Conservation (phyloP, 2,797 vertebrate species). For the Octomys mimax region DNA sequence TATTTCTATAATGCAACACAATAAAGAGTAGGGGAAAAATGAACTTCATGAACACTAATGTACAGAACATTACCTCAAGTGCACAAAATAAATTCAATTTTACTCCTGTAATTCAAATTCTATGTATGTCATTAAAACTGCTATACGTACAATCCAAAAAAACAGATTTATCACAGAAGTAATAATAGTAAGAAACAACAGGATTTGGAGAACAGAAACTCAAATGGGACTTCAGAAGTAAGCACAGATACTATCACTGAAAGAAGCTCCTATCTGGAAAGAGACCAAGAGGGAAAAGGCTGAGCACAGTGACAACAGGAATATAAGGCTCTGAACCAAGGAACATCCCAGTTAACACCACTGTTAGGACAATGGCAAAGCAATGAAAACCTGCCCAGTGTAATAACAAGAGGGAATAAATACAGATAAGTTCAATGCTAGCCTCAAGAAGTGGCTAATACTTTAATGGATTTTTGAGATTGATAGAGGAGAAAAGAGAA, state of each 20-base stretch:
- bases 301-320: not conserved
- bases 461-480: not conserved
- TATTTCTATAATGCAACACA: not conserved
- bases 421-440: not conserved
- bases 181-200: not conserved
- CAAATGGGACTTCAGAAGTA: slow-evolving; percentile 17
- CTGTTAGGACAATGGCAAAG: not conserved
- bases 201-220: slow-evolving; percentile 25
- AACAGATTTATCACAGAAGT: slow-evolving; percentile 21
- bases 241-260: not conserved
- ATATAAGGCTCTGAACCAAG: not conserved
- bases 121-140: slow-evolving; percentile 26
- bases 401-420: slow-evolving; percentile 17
- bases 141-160: slow-evolving; percentile 34
- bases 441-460: not conserved
- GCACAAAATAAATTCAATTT: slow-evolving; percentile 32
- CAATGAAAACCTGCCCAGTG: not conserved
- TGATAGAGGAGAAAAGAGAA: not conserved
- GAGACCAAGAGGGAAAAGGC: not conserved
- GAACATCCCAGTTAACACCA: not conserved
- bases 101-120: slow-evolving; percentile 47
- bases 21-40: slow-evolving; percentile 39
- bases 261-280: not conserved
- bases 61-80: slow-evolving; percentile 10
- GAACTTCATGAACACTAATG: slow-evolving; percentile 16